These are phyloP conservation scores for Mixornis gularis DNA, from an alignment of 2,113 vertebrate genomes.

Conservation along the genomic window DNA sequence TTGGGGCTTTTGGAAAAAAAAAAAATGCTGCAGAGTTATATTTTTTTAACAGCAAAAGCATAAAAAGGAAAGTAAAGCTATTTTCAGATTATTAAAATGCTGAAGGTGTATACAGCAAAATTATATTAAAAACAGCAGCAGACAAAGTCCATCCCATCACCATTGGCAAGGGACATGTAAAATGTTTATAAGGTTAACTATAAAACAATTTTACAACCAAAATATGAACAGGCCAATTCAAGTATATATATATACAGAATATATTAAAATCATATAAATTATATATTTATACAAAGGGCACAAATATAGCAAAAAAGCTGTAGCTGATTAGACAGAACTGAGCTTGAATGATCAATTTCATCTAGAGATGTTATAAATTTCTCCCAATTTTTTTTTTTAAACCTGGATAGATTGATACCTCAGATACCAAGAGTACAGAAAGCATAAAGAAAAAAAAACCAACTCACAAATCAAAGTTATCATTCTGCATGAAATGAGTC, in stretches of 20 bases:
- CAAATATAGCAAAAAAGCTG: slow-evolving; percentile 72
- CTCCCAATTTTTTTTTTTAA: background rate
- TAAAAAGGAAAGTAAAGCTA: slow-evolving; percentile 59
- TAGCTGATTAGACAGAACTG: slow-evolving; percentile 27
- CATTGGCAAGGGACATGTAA: slow-evolving; percentile 51
- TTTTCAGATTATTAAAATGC: slow-evolving; percentile 49
- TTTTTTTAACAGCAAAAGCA: background rate
- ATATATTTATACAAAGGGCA: slow-evolving; percentile 81
- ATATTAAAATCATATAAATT: slow-evolving; percentile 90
- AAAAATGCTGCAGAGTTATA: background rate
- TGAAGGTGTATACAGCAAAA: slow-evolving; percentile 44
- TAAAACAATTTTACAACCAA: slow-evolving; percentile 69
- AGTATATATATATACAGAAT: slow-evolving; percentile 74
- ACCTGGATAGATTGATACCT: slow-evolving; percentile 23
- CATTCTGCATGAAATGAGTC: slow-evolving; percentile 14
- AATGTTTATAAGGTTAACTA: slow-evolving; percentile 65
- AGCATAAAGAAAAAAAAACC: background rate
- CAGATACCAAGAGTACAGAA: slow-evolving; percentile 19
- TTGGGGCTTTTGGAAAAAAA: background rate
- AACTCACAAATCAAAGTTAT: background rate
- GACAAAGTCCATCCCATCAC: slow-evolving; percentile 36
- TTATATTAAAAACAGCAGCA: slow-evolving; percentile 67
- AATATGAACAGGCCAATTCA: slow-evolving; percentile 72
- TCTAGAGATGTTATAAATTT: background rate
- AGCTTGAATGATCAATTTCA: slow-evolving; percentile 9